Evolutionary conservation across 2,113 vertebrate genomes (phyloP), one percentile per base, ranked within the genome.

Genomic region (Alligator sinensis): DNA sequence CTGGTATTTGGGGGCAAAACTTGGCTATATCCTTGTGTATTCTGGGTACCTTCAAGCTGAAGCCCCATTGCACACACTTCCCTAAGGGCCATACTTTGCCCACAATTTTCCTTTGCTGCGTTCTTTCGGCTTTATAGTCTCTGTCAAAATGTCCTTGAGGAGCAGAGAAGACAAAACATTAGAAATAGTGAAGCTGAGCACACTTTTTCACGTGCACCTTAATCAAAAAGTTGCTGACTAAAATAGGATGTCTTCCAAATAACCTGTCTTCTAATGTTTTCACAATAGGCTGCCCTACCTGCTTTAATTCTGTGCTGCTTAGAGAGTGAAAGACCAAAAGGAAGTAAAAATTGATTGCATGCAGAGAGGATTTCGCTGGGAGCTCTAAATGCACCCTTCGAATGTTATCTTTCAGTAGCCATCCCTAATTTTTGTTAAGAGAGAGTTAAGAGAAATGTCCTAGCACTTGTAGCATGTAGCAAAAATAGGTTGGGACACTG

Each of bases 251-350:
- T 80, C 80, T 89, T 81, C 34, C 0, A 60, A 93, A 89, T 94
- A 87, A 79, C 82, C 58, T 64, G 38, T 11, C 81, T 80, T 91
- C 83, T 95, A 82, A 77, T 85, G 89, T 89, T 94, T 91, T 93
- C 92, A 93, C 94, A 85, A 22, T 81, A 63, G 28, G 30, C 94
- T 91, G 91, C 77, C 75, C 70, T 87, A 34, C 66, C n/a, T n/a
- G 1, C 0, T 72, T 94, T 84, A 58, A 68, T 68, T 9, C 28
- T 68, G 18, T 61, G 28, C 28, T 72, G 15, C 24, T 82, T 11
- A 2, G 1, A 87, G 68, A 7, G 8, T 66, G 64, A 47, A 30
- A 66, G 64, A 66, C 28, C 18, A n/a, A 66, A 66, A 17, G 64
- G 15, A 9, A 66, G 28, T 66, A 17, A 16, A 66, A 66, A 66